Evolutionary conservation across 2,113 vertebrate species (phyloP).

Genomic region (Tetrao urogallus): DNA sequence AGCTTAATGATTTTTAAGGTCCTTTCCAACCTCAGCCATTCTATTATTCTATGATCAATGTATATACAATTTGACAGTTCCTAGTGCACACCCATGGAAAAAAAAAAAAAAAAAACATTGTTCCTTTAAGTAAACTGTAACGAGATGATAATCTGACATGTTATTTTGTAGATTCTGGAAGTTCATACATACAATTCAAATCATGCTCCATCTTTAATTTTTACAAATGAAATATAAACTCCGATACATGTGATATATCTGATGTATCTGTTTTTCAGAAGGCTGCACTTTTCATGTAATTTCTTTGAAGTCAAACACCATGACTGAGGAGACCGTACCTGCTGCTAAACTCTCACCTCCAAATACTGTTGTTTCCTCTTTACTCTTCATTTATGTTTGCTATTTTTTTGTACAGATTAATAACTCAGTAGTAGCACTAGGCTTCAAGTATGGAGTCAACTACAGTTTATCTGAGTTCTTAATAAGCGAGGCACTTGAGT

Average conservation of each 20-base stretch:
- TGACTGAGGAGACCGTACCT: neutral
- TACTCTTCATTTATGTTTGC: slow-evolving; percentile 59
- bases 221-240: slow-evolving; percentile 55
- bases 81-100: neutral
- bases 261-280: slow-evolving; percentile 51
- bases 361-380: slow-evolving; percentile 55
- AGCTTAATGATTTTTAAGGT: no score
- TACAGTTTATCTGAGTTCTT: slow-evolving; percentile 53
- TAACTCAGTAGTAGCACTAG: slow-evolving; percentile 53
- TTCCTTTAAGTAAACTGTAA: neutral
- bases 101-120: neutral
- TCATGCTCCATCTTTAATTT: slow-evolving; percentile 17
- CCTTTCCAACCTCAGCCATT: no score
- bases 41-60: neutral
- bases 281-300: neutral
- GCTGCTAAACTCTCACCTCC: slow-evolving; percentile 55
- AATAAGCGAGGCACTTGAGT: slow-evolving; percentile 50
- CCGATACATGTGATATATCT: neutral
- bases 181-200: slow-evolving; percentile 34
- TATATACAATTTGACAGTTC: neutral
- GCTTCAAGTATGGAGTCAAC: slow-evolving; percentile 46
- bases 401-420: slow-evolving; percentile 59
- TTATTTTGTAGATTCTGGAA: neutral
- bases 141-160: neutral
- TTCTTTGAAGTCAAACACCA: slow-evolving; percentile 51